A percentile compares a stretch with the other conserved stretches of the same genome.
Evolutionary conservation across 2,888 invertebrate genomes (phyloP).

Genomic region (Tetramorium bicarinatum): DNA sequence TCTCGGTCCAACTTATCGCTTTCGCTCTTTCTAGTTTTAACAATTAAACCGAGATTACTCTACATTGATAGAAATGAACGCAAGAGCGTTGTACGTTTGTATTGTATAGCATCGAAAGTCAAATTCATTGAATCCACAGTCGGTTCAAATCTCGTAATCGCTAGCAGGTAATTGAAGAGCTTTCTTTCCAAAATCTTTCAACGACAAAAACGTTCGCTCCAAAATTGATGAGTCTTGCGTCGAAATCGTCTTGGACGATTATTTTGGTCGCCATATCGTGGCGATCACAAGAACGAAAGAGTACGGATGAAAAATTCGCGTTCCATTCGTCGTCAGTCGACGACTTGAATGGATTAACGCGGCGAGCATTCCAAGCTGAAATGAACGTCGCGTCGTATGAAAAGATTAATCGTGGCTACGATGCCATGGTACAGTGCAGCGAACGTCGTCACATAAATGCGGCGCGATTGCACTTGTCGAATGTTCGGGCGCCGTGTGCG

Average conservation of each 20-base stretch:
- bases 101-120: background rate
- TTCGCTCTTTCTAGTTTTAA: too few relatives aligned
- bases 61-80: too few relatives aligned
- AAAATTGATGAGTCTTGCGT: too few relatives aligned
- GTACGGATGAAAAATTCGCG: background rate
- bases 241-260: background rate
- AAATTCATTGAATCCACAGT: background rate
- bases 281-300: background rate
- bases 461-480: slow-evolving; percentile 20
- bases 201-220: too few relatives aligned
- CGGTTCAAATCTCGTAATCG: background rate
- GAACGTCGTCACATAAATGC: slow-evolving; percentile 35
- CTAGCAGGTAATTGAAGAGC: background rate
- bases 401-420: slow-evolving; percentile 30
- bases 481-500: slow-evolving; percentile 7
- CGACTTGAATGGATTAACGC: slow-evolving; percentile 4
- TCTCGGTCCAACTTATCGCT: too few relatives aligned
- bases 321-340: background rate
- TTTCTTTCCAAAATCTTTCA: background rate
- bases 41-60: too few relatives aligned
- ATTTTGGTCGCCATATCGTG: background rate
- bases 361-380: slow-evolving; percentile 5
- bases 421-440: slow-evolving; percentile 11
- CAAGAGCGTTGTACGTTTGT: background rate
- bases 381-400: slow-evolving; percentile 18